Base-by-base conservation (phyloP, 2,113 vertebrate species). In the Verasper variegatus region DNA sequence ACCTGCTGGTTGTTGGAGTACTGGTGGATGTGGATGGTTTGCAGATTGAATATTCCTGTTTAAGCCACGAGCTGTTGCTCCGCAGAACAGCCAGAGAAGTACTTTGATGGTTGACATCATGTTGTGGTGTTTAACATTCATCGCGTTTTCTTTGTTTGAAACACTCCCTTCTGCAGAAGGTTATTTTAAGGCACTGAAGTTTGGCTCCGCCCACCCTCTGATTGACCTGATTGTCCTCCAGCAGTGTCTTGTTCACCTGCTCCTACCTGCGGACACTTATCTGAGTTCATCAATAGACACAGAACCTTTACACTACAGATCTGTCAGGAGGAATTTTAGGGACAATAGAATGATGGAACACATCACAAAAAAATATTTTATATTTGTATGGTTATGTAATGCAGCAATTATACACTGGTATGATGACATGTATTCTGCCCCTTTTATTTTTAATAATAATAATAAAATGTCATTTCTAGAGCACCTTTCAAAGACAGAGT, bases 211-310 rank as follows among this genome's bases (percentile, higher is more conserved):
- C 84, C 45, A 14, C 65, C 17, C 0, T 12, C 42, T 87, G 61
- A 88, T 83, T 73, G 58, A 23, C 58, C 58, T 70, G 15, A 68
- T 61, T 58, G 21, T 9, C 49, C 69, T 81, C 59, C 85, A 78
- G 77, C 57, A 71, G 71, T 13, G 70, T 21, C 84, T 86, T 40
- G 35, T 88, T 89, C 54, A 56, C 71, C 77, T 47, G 70, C 20
- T 57, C 54, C 55, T 2, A 2, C 17, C 51, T n/a, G 51, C 20
- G 1, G 1, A 31, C 6, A 31, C 31, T 31, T 31, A 31, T 31
- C 31, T 51, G 20, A 37, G 42, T 37, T 37, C 35, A 37, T 37
- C 56, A 40, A 0, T 26, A 14, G 27, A 51, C 47, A 20, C 47
- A 17, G 14, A 58, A 35, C 58, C 35, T 56, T 24, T 56, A 18